phyloP scores from a whole-genome alignment of 2,797 vertebrate genomes.

The Scleropages formosus region DNA sequence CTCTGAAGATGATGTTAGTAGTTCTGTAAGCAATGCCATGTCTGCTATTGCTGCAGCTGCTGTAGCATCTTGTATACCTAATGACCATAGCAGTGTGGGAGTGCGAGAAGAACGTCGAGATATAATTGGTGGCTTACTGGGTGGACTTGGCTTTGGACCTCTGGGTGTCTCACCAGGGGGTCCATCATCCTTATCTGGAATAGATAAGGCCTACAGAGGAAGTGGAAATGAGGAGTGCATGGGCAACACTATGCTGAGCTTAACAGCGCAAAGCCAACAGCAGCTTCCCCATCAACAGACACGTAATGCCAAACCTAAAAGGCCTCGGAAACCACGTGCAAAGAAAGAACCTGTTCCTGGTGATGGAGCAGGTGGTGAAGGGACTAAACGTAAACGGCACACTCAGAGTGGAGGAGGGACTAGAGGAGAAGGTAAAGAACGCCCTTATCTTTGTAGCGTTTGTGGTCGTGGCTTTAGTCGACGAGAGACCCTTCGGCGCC shows the following conservation, averaged over 20 bases:
- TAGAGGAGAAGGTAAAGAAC: slow-evolving; percentile 64
- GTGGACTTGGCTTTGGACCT: slow-evolving; percentile 72
- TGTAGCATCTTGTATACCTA: slow-evolving; percentile 64
- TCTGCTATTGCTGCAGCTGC: slow-evolving; percentile 76
- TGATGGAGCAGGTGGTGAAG: slow-evolving; percentile 42
- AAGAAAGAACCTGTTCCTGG: slow-evolving; percentile 55
- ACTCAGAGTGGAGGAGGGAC: slow-evolving; percentile 54
- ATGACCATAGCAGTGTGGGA: slow-evolving; percentile 62
- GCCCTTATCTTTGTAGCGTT: slow-evolving; percentile 71
- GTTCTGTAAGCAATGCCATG: slow-evolving; percentile 66
- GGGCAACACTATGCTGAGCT: slow-evolving; percentile 69
- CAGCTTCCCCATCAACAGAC: slow-evolving; percentile 45
- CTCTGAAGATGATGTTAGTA: slow-evolving; percentile 77
- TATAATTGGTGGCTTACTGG: slow-evolving; percentile 74
- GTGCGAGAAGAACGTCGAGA: slow-evolving; percentile 69
- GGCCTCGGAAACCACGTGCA: slow-evolving; percentile 69
- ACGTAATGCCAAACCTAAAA: slow-evolving; percentile 56
- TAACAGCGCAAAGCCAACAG: slow-evolving; percentile 66
- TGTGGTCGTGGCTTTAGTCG: slow-evolving; percentile 85
- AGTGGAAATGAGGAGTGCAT: slow-evolving; percentile 47
- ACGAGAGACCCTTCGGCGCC: slow-evolving; percentile 84
- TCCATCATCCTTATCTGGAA: slow-evolving; percentile 61
- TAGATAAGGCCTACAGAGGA: slow-evolving; percentile 42
- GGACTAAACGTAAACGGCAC: slow-evolving; percentile 63
- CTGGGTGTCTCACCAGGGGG: slow-evolving; percentile 51